A percentile compares a stretch with the other conserved stretches of the same genome.
Conservation (phyloP, 30 jellyfish, hydroid and myxozoan genomes). For the Catostylus mosaicus region DNA sequence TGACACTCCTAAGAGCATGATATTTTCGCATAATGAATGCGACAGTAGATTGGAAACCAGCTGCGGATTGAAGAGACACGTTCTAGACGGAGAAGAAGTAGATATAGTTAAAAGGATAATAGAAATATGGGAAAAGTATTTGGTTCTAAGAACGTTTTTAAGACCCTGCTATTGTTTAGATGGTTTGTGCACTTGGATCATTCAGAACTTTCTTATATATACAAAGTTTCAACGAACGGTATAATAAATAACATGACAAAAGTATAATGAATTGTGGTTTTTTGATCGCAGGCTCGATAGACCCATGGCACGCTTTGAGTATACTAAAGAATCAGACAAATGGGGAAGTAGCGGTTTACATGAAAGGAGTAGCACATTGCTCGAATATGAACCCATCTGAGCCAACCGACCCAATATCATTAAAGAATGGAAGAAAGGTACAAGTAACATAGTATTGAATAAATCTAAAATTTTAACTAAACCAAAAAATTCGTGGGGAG, state of each 20-base stretch:
- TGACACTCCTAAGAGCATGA: too few species aligned
- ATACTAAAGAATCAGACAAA: slow-evolving; percentile 55
- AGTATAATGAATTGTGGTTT: background rate
- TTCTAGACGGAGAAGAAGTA: too few species aligned
- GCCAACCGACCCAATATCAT: slow-evolving; percentile 55
- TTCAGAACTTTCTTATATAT: background rate
- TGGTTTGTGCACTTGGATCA: background rate
- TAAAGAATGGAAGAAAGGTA: slow-evolving; percentile 65
- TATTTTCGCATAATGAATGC: too few species aligned
- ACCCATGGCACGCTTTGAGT: slow-evolving; percentile 80
- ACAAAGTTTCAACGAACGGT: background rate
- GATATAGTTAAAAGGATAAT: too few species aligned
- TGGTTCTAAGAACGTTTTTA: too few species aligned
- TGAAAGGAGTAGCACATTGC: slow-evolving; percentile 79
- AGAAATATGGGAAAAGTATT: too few species aligned
- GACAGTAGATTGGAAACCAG: too few species aligned
- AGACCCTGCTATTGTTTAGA: too few species aligned
- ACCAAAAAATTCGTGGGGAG: background rate
- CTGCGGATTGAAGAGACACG: too few species aligned
- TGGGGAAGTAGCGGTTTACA: slow-evolving; percentile 55
- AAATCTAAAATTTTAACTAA: background rate
- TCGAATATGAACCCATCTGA: slow-evolving; percentile 72
- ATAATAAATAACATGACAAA: background rate
- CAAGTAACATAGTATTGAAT: background rate
- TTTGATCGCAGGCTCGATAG: slow-evolving; percentile 61